Evolutionary conservation across 2,113 vertebrate genomes (phyloP).

Genomic region (Bettongia penicillata): DNA sequence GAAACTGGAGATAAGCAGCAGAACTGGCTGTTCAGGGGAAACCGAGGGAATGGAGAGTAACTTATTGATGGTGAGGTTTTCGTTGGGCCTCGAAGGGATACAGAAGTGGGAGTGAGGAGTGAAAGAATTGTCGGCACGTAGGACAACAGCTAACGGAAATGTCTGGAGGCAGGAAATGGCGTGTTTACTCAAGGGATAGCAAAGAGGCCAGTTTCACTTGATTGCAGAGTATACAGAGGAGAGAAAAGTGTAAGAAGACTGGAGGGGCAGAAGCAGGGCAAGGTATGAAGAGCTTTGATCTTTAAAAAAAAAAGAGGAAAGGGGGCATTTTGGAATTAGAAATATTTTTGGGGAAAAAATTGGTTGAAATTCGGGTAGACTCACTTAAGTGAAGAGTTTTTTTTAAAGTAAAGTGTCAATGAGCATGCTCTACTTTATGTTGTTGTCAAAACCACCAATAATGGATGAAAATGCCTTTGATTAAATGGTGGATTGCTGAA

Average conservation of each 20-base stretch:
- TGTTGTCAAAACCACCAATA: slow-evolving; percentile 34
- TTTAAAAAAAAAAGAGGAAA: too few relatives aligned
- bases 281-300: not conserved
- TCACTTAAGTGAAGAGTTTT: slow-evolving; percentile 18
- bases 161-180: not conserved
- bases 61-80: not conserved
- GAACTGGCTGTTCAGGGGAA: not conserved
- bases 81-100: not conserved
- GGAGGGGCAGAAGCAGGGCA: not conserved
- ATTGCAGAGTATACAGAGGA: not conserved
- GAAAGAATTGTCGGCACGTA: not conserved
- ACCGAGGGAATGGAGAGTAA: not conserved
- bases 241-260: not conserved
- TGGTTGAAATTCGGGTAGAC: not conserved
- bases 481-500: slow-evolving; percentile 37
- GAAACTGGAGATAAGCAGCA: not conserved
- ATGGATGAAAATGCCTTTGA: slow-evolving; percentile 35
- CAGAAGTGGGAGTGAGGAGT: not conserved
- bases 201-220: not conserved
- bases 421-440: slow-evolving; percentile 58
- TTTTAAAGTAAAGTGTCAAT: slow-evolving; percentile 59
- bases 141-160: not conserved
- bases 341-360: not conserved
- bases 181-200: not conserved
- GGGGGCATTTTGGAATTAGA: not conserved